These are phyloP conservation scores for Meganola albula DNA, from an alignment of 2,888 invertebrate genomes.

Conservation along the genomic window DNA sequence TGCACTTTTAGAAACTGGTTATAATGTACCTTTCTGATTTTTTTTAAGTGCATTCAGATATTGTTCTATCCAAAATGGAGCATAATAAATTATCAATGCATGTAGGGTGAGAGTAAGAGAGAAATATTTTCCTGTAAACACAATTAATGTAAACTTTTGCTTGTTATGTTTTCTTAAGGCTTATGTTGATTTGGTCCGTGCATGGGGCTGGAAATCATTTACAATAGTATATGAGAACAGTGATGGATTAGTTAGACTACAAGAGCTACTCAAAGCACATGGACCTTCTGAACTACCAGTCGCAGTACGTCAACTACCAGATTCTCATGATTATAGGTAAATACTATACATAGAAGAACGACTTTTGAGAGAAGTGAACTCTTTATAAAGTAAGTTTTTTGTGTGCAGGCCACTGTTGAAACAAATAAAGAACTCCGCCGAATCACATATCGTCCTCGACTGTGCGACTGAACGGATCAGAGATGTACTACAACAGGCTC, in stretches of 20 bases:
- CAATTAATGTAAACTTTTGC: too few species aligned
- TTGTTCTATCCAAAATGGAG: too few species aligned
- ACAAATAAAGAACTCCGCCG: conserved; percentile 94
- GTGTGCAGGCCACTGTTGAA: conserved; percentile 87
- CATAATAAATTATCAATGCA: too few species aligned
- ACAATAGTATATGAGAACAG: conserved; percentile 98
- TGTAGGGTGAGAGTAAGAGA: too few species aligned
- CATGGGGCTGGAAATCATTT: conserved; percentile 97
- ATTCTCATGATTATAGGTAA: conserved; percentile 90
- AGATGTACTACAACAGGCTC: conserved; percentile 93
- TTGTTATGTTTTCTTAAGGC: conserved; percentile 81
- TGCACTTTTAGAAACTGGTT: too few species aligned
- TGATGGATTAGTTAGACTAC: conserved; percentile 92
- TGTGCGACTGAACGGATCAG: conserved; percentile 91
- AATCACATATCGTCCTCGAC: conserved; percentile 93
- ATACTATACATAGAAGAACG: not conserved
- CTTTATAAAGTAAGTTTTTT: conserved; percentile 13
- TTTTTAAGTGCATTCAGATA: too few species aligned
- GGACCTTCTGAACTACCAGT: conserved; percentile 91
- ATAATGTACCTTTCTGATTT: too few species aligned
- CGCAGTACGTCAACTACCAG: conserved; percentile 89
- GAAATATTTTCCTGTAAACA: too few species aligned
- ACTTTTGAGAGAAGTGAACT: not conserved
- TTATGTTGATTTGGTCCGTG: conserved; percentile 92
- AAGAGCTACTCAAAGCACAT: conserved; percentile 92